Evolutionary conservation across 2,797 vertebrate species (phyloP).

Genomic region (Adrianichthys oophorus): DNA sequence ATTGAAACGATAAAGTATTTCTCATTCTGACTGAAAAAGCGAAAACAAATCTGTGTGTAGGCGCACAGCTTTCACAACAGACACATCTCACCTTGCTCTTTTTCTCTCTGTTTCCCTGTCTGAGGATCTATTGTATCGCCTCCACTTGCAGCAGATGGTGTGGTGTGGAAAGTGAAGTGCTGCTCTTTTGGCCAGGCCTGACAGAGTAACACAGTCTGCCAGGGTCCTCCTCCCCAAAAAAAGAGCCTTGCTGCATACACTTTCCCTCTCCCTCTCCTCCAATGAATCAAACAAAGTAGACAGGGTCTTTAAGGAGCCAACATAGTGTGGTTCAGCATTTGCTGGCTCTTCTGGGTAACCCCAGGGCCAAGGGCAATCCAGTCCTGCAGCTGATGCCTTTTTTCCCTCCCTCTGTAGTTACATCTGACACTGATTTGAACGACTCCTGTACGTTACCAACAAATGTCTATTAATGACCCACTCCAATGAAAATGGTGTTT

Average conservation of each 20-base stretch:
- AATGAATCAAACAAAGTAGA: slow-evolving; percentile 78
- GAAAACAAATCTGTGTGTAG: slow-evolving; percentile 61
- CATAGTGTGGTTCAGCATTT: slow-evolving; percentile 68
- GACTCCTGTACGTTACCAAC: slow-evolving; percentile 57
- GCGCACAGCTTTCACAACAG: slow-evolving; percentile 30
- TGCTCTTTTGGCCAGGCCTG: slow-evolving; percentile 89
- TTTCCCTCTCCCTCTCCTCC: slow-evolving; percentile 71
- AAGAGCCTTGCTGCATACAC: slow-evolving; percentile 73
- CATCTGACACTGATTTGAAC: slow-evolving; percentile 74
- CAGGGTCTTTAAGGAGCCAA: slow-evolving; percentile 75
- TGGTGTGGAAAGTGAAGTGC: slow-evolving; percentile 85
- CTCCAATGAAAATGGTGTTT: slow-evolving; percentile 1
- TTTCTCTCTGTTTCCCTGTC: slow-evolving; percentile 46
- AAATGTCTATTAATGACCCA: slow-evolving; percentile 51
- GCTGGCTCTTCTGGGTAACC: slow-evolving; percentile 72
- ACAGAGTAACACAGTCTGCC: slow-evolving; percentile 91
- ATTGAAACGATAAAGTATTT: slow-evolving; percentile 40
- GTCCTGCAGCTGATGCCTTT: slow-evolving; percentile 76
- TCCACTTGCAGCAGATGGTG: slow-evolving; percentile 91
- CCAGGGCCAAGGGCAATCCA: slow-evolving; percentile 77
- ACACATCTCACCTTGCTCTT: slow-evolving; percentile 56
- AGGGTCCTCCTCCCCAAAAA: slow-evolving; percentile 75
- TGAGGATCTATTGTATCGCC: slow-evolving; percentile 75
- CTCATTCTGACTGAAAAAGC: slow-evolving; percentile 51
- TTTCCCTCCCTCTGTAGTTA: slow-evolving; percentile 59